phyloP scores from a whole-genome alignment of 2,113 vertebrate species.

The Helogale parvula region DNA sequence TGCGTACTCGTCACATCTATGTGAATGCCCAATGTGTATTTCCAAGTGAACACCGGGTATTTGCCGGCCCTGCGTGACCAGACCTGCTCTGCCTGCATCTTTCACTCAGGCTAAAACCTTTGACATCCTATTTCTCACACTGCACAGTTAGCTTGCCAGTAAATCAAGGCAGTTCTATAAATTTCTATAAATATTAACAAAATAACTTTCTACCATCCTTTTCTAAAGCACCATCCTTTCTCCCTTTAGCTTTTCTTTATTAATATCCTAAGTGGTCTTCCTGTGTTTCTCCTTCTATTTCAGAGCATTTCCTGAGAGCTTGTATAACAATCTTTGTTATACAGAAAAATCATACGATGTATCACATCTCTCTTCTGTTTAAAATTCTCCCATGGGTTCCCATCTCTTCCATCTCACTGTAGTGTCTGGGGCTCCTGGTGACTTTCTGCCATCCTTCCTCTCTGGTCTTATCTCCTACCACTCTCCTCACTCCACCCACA shows the following conservation, averaged over 20 bases:
- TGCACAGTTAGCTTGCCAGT: neutral
- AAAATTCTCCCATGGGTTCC: neutral
- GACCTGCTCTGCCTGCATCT: neutral
- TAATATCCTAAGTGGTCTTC: neutral
- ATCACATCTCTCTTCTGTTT: neutral
- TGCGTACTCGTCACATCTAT: neutral
- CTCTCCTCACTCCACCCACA: no score
- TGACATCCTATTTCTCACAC: neutral
- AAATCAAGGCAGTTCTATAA: neutral
- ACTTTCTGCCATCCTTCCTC: neutral
- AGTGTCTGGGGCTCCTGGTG: fast-evolving
- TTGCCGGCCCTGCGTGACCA: fast-evolving
- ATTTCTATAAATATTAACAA: neutral
- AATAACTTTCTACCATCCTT: neutral
- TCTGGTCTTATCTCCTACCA: neutral
- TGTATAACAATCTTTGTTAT: neutral
- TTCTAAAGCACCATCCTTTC: neutral
- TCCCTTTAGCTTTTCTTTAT: neutral
- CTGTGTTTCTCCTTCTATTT: neutral
- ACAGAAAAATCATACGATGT: neutral
- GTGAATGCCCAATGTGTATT: neutral
- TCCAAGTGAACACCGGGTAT: neutral
- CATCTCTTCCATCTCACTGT: neutral
- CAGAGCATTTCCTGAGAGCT: neutral
- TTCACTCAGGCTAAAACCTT: neutral